Base-by-base conservation (phyloP, 2,797 vertebrate genomes). In the Botia almorhae region DNA sequence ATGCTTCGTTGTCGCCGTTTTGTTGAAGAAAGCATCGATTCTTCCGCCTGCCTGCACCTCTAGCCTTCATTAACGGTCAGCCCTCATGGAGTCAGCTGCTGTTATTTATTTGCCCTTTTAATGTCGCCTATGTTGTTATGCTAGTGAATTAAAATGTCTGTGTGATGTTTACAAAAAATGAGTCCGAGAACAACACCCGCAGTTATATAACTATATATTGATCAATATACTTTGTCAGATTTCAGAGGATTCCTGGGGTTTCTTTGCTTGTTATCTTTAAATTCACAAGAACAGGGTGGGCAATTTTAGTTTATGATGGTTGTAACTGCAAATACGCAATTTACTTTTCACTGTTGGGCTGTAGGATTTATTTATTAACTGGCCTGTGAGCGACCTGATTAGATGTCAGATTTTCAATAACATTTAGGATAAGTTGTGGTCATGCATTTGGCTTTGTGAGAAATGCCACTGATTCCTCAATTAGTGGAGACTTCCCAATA, bases 11-110 rank as follows among this genome's bases (percentile, higher is more conserved):
- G 78, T 78, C 53, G 64, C 26, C 64, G 50, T 78, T 67, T 60
- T 69, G 64, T 65, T 36, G 23, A 43, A 67, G 80, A 77, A 55
- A 48, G 73, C 78, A 56, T 63, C 19, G 29, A 63, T 69, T 83
- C 70, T 65, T 83, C 71, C 46, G 23, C 36, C 75, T 83, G 65
- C 43, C 43, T 75, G 51, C 60, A 29, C 51, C 7, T 17, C n/a
- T 69, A 43, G 70, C 50, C 60, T 69, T 76, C 68, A 65, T 69
- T 74, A 72, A 53, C 50, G 61, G 74, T 50, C 64, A 67, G 67
- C 33, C 48, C 19, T 55, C 23, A n/a, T 46, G 19, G 60, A 3
- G 16, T 64, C 29, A 29, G 26, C 14, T 26, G 50, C 69, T 65
- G 21, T 26, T 55, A 53, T 65, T 65, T 65, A 65, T 80, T 55